These are phyloP conservation scores for Macaca fascicularis DNA, from an alignment of 2,113 vertebrate genomes.

Conservation along the genomic window T2T-MFA8v1.1 NC_088375.1:156637001-156637500, in stretches of 20 bases:
- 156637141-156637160: neutral
- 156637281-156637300: neutral
- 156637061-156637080: neutral
- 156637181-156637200: slow-evolving; percentile 17
- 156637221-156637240: neutral
- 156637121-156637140: neutral
- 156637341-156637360: neutral
- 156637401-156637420: neutral
- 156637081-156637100: neutral
- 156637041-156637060: neutral
- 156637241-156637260: neutral
- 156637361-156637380: neutral
- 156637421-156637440: neutral
- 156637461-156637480: neutral
- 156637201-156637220: neutral
- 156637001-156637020: neutral
- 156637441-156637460: neutral
- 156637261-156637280: neutral
- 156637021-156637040: neutral
- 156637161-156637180: neutral
- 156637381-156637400: neutral
- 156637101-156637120: neutral
- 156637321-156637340: neutral
- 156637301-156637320: neutral
- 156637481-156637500: neutral